phyloP scores from a whole-genome alignment of 2,888 invertebrate genomes.

The Erpobdella octoculata region DNA sequence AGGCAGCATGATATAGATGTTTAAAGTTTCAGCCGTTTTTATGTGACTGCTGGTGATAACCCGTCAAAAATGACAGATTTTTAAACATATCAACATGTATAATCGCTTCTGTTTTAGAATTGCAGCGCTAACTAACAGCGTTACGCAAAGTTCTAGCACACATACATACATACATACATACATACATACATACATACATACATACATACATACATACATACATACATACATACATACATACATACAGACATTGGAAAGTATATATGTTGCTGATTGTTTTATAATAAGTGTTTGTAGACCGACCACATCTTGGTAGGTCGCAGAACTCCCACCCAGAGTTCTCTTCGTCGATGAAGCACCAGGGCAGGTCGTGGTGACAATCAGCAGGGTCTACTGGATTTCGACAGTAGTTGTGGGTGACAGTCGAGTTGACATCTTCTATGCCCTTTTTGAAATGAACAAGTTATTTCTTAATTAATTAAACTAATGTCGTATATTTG shows the following conservation, averaged over 20 bases:
- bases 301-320: slow-evolving; percentile 17
- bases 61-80: too few species aligned
- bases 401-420: slow-evolving; percentile 7
- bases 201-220: neutral
- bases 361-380: neutral
- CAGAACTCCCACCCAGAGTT: slow-evolving; percentile 2
- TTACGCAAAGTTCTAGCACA: too few species aligned
- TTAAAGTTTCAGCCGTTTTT: neutral
- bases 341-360: neutral
- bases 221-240: neutral
- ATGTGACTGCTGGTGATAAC: too few species aligned
- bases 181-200: neutral
- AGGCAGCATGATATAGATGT: neutral
- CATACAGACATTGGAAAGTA: neutral
- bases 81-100: too few species aligned
- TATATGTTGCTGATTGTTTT: neutral
- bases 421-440: neutral
- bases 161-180: neutral
- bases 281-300: neutral
- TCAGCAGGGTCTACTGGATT: slow-evolving; percentile 14
- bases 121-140: too few species aligned
- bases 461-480: too few species aligned
- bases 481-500: too few species aligned
- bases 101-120: too few species aligned
- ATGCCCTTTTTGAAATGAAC: too few species aligned